Base-by-base conservation (phyloP, 2,797 vertebrate species). In the Acanthurus lineatus region DNA sequence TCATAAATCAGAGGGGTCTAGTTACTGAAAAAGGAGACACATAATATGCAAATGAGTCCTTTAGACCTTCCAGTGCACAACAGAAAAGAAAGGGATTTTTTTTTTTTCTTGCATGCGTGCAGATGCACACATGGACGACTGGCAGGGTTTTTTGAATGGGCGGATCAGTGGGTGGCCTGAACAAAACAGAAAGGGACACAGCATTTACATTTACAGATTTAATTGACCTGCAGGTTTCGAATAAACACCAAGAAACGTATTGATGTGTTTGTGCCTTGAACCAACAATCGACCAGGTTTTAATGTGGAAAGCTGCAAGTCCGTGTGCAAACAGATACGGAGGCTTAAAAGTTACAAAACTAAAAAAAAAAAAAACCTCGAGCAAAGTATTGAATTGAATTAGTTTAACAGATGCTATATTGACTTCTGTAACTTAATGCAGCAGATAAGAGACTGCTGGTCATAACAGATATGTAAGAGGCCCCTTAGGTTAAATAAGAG, bases 1-100 rank as follows among this genome's bases (percentile, higher is more conserved):
- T 85, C 86, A 87, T 93, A 91, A 93, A 93, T 93, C 92, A 91
- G 69, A 82, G 51, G 45, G 68, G 69, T 51, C 72, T 54, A 76
- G 32, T 53, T 68, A 52, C 79, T 74, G 71, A 89, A 88, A 88
- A 81, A 64, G 79, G 85, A 83, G 84, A 56, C 63, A 75, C 71
- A 16, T 69, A 17, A 61, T 69, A 93, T 92, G 92, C 69, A 92
- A 93, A 94, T 86, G 15, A 80, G 63, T 63, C 79, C 62, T 77
- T 86, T 78, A 68, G 83, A 66, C 71, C 49, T 77, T 82, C 60
- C 42, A 40, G 9, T 20, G 52, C 19, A 80, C 65, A 79, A 71
- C 76, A 56, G 51, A 45, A 65, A 62, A 81, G 32, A 84, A 69
- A 64, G 49, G 15, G 15, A 0, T 63, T 72, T 7, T 44, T n/a